Conservation (phyloP, 1,140 invertebrate genomes). For the Drosophila melanica region DNA sequence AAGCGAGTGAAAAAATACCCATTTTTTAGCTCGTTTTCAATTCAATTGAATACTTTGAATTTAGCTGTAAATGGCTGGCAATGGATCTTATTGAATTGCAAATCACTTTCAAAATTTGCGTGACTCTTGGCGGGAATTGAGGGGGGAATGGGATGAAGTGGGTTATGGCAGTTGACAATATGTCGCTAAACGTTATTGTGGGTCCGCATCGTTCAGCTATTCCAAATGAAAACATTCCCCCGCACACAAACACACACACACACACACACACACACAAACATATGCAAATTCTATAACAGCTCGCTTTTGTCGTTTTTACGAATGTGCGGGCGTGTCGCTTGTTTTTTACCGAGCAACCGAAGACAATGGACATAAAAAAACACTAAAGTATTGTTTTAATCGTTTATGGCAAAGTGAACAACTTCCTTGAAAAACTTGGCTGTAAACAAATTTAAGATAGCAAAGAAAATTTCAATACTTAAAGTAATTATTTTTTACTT, state of each 20-base stretch:
- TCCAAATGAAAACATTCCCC: constrained; percentile 21
- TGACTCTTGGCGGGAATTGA: background rate
- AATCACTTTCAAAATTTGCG: constrained; percentile 57
- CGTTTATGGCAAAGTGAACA: constrained; percentile 33
- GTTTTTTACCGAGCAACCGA: background rate
- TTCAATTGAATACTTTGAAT: constrained; percentile 57
- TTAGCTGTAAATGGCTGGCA: constrained; percentile 3
- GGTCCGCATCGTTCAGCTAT: constrained; percentile 12
- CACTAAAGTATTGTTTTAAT: constrained; percentile 13
- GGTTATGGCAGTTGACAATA: constrained; percentile 11
- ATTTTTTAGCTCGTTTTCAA: constrained; percentile 46
- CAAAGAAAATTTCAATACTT: background rate
- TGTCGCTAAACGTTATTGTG: constrained; percentile 11
- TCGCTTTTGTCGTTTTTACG: constrained; percentile 8
- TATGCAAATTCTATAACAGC: constrained; percentile 41
- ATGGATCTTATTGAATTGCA: constrained; percentile 63
- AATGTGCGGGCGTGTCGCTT: constrained; percentile 34
- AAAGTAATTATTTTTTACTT: too few species aligned
- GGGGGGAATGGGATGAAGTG: background rate
- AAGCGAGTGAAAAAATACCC: constrained; percentile 33
- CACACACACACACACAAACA: constrained; percentile 7
- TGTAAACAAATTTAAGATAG: background rate
- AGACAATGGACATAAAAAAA: constrained; percentile 20
- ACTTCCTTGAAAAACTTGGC: constrained; percentile 17
- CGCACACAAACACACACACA: constrained; percentile 13